phyloP scores from a whole-genome alignment of 2,888 invertebrate species.

The Drosophila multiciliata region DNA sequence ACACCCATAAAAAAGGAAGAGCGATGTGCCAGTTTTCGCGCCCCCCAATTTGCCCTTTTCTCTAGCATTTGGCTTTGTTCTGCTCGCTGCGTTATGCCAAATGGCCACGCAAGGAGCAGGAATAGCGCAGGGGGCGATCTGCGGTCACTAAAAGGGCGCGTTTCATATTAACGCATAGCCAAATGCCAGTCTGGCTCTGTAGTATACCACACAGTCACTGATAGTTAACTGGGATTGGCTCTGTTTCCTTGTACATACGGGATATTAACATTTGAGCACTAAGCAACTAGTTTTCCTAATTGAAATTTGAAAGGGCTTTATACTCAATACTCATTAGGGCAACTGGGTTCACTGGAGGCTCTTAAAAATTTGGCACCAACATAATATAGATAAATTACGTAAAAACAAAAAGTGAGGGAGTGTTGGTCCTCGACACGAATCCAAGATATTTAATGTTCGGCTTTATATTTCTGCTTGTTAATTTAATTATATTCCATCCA shows the following conservation, averaged over 20 bases:
- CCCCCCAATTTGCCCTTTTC: constrained; percentile 61
- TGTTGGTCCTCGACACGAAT: not conserved
- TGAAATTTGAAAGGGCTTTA: constrained; percentile 46
- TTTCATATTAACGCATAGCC: constrained; percentile 64
- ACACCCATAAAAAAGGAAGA: constrained; percentile 41
- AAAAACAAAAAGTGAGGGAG: not conserved
- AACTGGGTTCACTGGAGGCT: not conserved
- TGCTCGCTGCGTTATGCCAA: constrained; percentile 51
- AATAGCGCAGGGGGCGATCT: constrained; percentile 69
- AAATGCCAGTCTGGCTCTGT: constrained; percentile 50
- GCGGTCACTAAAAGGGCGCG: constrained; percentile 81
- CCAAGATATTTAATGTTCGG: not conserved
- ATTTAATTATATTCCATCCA: not conserved
- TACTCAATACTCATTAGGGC: constrained; percentile 15
- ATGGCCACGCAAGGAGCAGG: constrained; percentile 60
- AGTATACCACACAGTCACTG: constrained; percentile 15
- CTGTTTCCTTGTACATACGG: constrained; percentile 17
- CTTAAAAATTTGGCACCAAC: not conserved
- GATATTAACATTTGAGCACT: constrained; percentile 32
- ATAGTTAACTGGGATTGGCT: constrained; percentile 69
- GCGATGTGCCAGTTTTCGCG: constrained; percentile 69
- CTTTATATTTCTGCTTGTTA: not conserved
- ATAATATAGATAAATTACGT: not conserved
- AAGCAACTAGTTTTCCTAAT: constrained; percentile 51
- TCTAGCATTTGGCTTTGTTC: constrained; percentile 30